Conservation (phyloP, 2,888 invertebrate species). For the Lasioglossum villosulum region DNA sequence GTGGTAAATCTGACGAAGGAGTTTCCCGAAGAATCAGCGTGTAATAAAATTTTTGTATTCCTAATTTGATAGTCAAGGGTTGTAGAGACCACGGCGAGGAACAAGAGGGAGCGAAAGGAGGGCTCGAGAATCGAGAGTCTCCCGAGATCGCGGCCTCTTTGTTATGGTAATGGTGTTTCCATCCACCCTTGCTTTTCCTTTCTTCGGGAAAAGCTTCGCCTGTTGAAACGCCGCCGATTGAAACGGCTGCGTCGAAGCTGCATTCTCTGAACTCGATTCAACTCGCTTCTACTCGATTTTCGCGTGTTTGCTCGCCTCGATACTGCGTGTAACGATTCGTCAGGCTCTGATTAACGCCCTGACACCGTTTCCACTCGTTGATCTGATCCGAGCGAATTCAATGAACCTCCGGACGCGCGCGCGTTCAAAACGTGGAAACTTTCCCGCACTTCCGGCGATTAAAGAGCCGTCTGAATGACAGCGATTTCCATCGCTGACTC, state of each 20-base stretch:
- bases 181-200: slow-evolving; percentile 28
- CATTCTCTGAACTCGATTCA: background rate
- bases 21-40: background rate
- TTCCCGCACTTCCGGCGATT: slow-evolving; percentile 15
- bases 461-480: background rate
- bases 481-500: background rate
- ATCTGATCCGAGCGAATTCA: slow-evolving; percentile 1
- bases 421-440: background rate
- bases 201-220: slow-evolving; percentile 25
- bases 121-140: slow-evolving; percentile 32
- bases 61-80: background rate
- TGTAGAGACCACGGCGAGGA: background rate
- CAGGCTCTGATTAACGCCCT: slow-evolving; percentile 38
- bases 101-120: slow-evolving; percentile 13
- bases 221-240: background rate
- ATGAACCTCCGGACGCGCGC: slow-evolving; percentile 24
- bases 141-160: slow-evolving; percentile 41
- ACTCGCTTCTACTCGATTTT: slow-evolving; percentile 23
- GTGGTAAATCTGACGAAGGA: background rate
- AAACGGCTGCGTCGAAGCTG: background rate
- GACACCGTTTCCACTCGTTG: slow-evolving; percentile 30
- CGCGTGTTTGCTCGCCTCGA: slow-evolving; percentile 15
- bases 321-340: background rate
- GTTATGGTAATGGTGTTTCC: slow-evolving; percentile 47
- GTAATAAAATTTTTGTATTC: background rate